Evolutionary conservation across 2,113 vertebrate genomes (phyloP).

Genomic region (Lichenostomus cassidix): DNA sequence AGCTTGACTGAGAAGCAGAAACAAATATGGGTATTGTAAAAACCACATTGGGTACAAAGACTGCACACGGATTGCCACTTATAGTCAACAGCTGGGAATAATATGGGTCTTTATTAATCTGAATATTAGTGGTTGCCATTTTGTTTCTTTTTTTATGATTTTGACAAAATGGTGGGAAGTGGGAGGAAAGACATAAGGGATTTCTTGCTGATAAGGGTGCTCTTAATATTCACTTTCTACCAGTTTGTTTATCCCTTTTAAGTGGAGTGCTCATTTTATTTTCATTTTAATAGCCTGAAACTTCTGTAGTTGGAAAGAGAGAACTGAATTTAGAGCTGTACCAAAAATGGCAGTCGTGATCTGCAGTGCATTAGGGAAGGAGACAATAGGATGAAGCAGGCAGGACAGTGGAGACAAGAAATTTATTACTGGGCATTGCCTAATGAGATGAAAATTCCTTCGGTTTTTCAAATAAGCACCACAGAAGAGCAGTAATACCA

Average conservation of each 20-base stretch:
- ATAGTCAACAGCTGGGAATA: constrained; percentile 37
- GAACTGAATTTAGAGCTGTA: constrained; percentile 30
- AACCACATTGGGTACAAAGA: constrained; percentile 16
- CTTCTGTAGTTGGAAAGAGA: background rate
- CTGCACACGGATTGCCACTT: constrained; percentile 49
- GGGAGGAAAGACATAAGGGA: background rate
- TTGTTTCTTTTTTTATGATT: constrained; percentile 23
- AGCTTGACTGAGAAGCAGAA: constrained; percentile 62
- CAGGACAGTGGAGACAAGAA: constrained; percentile 26
- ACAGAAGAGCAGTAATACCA: constrained; percentile 6
- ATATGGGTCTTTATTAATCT: constrained; percentile 43
- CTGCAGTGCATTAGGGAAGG: constrained; percentile 11
- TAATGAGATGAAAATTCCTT: constrained; percentile 43
- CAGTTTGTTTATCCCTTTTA: background rate
- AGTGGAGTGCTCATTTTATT: background rate
- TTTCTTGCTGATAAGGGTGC: background rate
- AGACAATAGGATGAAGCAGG: constrained; percentile 31
- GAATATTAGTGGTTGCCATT: constrained; percentile 52
- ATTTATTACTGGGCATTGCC: constrained; percentile 47
- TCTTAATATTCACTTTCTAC: background rate
- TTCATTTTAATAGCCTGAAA: background rate
- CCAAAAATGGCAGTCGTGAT: constrained; percentile 49
- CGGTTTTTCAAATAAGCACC: constrained; percentile 42
- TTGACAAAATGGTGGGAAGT: constrained; percentile 47
- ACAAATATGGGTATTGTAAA: constrained; percentile 52